Percentiles rank a stretch among this genome's conserved stretches.
Conservation (phyloP, 2,113 vertebrate genomes). For the Plestiodon gilberti region DNA sequence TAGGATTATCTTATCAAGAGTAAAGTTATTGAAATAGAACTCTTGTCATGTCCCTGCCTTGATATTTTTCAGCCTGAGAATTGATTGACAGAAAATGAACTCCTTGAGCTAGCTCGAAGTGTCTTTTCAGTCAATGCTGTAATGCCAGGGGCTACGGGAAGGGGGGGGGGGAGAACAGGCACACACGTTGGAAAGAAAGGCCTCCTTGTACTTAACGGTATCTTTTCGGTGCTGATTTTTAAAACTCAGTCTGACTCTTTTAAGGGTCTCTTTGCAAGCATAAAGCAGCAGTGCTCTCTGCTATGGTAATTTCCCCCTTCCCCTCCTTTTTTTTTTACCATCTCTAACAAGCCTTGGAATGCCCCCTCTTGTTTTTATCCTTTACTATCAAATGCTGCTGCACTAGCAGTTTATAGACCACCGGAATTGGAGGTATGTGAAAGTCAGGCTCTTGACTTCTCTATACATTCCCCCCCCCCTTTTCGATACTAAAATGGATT, state of each 20-base stretch:
- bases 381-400: slow-evolving; percentile 37
- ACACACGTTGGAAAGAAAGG: slow-evolving; percentile 46
- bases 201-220: slow-evolving; percentile 46
- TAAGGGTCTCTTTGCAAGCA: slow-evolving; percentile 64
- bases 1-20: slow-evolving; percentile 70
- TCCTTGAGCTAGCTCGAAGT: slow-evolving; percentile 64
- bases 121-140: slow-evolving; percentile 63
- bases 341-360: slow-evolving; percentile 52
- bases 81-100: slow-evolving; percentile 74
- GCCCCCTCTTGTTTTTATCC: slow-evolving; percentile 38
- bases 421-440: slow-evolving; percentile 50
- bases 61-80: slow-evolving; percentile 60
- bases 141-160: slow-evolving; percentile 64
- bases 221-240: slow-evolving; percentile 62
- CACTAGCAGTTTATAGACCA: slow-evolving; percentile 6
- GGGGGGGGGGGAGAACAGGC: slow-evolving; percentile 23
- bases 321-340: slow-evolving; percentile 42
- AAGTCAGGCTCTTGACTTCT: slow-evolving; percentile 52
- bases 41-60: slow-evolving; percentile 68
- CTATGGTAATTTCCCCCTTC: slow-evolving; percentile 16
- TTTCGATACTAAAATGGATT: slow-evolving; percentile 49
- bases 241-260: slow-evolving; percentile 59
- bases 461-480: slow-evolving; percentile 1
- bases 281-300: slow-evolving; percentile 54
- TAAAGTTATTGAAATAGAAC: slow-evolving; percentile 72